Evolutionary conservation across 2,888 invertebrate genomes (phyloP), one percentile per base, ranked within the genome.

Genomic region (Drosophila mulleri): DNA sequence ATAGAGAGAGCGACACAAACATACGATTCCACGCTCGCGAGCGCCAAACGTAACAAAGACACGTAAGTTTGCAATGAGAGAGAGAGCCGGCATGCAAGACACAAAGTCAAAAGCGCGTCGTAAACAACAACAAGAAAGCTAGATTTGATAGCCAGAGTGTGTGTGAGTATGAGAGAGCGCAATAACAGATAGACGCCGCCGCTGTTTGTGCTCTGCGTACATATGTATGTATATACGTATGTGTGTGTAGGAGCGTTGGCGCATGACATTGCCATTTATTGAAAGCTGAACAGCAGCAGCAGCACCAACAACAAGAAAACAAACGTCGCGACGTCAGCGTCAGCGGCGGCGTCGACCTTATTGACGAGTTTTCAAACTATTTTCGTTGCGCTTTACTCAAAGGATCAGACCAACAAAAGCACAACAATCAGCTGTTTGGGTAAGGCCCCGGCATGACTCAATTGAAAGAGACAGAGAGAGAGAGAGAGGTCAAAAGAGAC

Each of bases 241-340:
- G 54, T 14, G 59, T 32, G 57, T 14, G 39, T 57, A 61, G 35
- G 76, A 76, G 81, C 77, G 77, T 65, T 80, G 66, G 78, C 81
- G 76, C 81, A 77, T 84, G 84, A 84, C 84, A 84, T 88, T 84
- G 84, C 84, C 90, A 90, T 84, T 90, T 90, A 90, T 84, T 84
- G 83, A 90, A 83, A 83, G 59, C 83, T 60, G 62, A 70, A 67
- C 56, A 67, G 32, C 54, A 52, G 39, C 57, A 52, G 32, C 57
- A 71, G 47, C 61, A 71, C 35, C 62, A 73, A 64, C 54, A 69
- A 42, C 60, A 73, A 64, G 50, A 69, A 57, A 52, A 29, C 42
- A 52, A 66, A 53, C 44, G 23, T 67, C 58, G 73, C 44, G 23
- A 69, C 58, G 73, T 35, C 23, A 62, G 44, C 63, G 50, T 37